phyloP scores from a whole-genome alignment of 2,888 invertebrate species.

The Polyommatus icarus region DNA sequence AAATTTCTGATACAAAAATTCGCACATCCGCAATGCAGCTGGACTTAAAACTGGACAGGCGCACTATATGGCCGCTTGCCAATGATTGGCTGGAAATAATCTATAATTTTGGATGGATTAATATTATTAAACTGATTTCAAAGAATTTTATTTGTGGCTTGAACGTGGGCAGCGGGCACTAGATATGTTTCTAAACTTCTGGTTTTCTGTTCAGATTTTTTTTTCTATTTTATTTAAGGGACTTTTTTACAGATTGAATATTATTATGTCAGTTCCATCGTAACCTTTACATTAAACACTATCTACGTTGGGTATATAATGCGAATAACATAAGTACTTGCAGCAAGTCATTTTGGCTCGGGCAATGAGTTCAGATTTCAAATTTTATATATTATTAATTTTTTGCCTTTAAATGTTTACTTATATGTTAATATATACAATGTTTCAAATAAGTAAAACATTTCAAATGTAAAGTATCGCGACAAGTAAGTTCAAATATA shows the following conservation, averaged over 20 bases:
- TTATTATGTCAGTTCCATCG: no score
- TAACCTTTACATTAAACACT: no score
- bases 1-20: constrained; percentile 3
- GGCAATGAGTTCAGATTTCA: no score
- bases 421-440: neutral
- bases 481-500: neutral
- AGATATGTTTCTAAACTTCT: neutral
- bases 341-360: no score
- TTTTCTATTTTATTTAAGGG: no score
- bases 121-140: neutral
- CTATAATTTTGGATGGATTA: constrained; percentile 35
- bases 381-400: neutral
- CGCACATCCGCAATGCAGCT: neutral
- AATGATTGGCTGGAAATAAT: constrained; percentile 39
- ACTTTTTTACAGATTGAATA: no score
- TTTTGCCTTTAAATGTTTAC: neutral
- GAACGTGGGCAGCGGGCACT: neutral
- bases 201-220: neutral
- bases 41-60: constrained; percentile 31
- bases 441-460: neutral
- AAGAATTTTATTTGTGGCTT: constrained; percentile 4
- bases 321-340: no score
- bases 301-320: no score
- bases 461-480: neutral
- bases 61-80: constrained; percentile 40